phyloP scores from a whole-genome alignment of 1,140 invertebrate genomes.

The Apocrypta bakeri region DNA sequence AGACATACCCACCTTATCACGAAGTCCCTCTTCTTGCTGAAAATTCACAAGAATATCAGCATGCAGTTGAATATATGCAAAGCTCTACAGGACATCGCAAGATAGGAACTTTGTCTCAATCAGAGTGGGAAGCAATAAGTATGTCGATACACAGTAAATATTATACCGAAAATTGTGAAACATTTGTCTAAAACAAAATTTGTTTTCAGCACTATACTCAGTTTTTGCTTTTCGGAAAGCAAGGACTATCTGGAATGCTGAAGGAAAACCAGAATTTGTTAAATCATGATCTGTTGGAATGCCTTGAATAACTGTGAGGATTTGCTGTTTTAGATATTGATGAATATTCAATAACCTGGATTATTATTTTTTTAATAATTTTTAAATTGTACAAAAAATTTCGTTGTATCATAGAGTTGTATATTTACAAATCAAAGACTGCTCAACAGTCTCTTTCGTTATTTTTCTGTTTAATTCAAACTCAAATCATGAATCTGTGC shows the following conservation, averaged over 20 bases:
- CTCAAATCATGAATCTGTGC: background rate
- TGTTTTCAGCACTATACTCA: slow-evolving; percentile 86
- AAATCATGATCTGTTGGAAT: slow-evolving; percentile 53
- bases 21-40: slow-evolving; percentile 76
- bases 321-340: background rate
- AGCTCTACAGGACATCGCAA: slow-evolving; percentile 69
- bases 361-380: background rate
- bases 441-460: background rate
- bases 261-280: slow-evolving; percentile 77
- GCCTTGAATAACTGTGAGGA: background rate
- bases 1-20: slow-evolving; percentile 76
- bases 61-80: slow-evolving; percentile 80
- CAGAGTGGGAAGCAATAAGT: slow-evolving; percentile 96
- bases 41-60: slow-evolving; percentile 81
- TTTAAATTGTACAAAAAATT: background rate
- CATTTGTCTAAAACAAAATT: slow-evolving; percentile 45
- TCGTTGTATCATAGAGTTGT: background rate
- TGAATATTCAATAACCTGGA: background rate
- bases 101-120: slow-evolving; percentile 88
- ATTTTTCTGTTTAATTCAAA: background rate
- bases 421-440: background rate
- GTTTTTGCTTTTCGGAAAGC: slow-evolving; percentile 90
- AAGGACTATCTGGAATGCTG: slow-evolving; percentile 78
- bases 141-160: slow-evolving; percentile 71
- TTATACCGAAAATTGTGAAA: slow-evolving; percentile 45